Conservation (phyloP, 2,797 vertebrate species). For the Cyclopterus lumpus region DNA sequence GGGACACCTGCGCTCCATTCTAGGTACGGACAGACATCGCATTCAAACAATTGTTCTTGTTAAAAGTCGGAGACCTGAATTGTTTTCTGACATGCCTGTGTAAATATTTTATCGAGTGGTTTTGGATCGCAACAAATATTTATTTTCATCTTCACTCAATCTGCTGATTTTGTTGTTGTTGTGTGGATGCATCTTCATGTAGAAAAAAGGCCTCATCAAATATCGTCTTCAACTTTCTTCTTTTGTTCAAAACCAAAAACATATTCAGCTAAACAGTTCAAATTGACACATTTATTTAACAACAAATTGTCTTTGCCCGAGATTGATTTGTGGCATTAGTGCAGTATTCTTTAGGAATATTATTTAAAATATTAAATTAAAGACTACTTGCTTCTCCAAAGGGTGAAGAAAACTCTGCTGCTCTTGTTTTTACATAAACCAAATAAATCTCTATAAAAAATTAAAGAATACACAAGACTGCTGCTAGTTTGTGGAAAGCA, state of each 20-base stretch:
- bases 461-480: not conserved
- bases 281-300: not conserved
- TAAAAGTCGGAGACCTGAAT: not conserved
- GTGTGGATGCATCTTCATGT: not conserved
- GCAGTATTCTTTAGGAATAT: not conserved
- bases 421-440: not conserved
- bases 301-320: not conserved
- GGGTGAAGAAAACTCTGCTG: not conserved
- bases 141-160: too few relatives aligned
- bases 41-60: not conserved
- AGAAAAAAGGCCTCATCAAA: not conserved
- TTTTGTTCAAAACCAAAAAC: not conserved
- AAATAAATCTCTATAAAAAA: not conserved
- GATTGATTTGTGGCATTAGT: not conserved
- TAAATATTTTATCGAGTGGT: not conserved
- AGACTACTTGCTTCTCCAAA: not conserved
- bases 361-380: not conserved
- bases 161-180: not conserved
- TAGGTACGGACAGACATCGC: constrained; percentile 79
- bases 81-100: not conserved
- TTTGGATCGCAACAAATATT: not conserved
- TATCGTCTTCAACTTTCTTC: not conserved
- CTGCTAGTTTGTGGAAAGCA: not conserved
- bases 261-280: not conserved
- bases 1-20: constrained; percentile 95